Percentiles rank a stretch among this genome's conserved stretches.
These are phyloP conservation scores for Scophthalmus maximus DNA, from an alignment of 2,113 vertebrate genomes.

Conservation along the genomic window DNA sequence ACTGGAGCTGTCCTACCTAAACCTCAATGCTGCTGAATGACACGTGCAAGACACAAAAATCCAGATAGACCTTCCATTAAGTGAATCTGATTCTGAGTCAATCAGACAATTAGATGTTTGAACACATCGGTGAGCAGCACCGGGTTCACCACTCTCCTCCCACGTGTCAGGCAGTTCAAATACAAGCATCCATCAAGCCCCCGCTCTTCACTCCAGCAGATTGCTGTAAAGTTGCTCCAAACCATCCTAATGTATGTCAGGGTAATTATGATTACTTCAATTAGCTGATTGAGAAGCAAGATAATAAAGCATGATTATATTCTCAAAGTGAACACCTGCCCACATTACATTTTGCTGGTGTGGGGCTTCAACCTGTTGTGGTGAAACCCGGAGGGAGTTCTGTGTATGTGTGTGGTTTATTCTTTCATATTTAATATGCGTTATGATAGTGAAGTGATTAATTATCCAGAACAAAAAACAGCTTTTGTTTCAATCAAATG, in stretches of 20 bases:
- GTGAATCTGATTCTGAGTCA: constrained; percentile 7
- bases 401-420: constrained; percentile 10
- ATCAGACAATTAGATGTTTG: neutral
- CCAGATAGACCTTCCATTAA: neutral
- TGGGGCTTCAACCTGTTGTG: constrained; percentile 8
- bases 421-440: constrained; percentile 25
- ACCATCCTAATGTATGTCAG: neutral
- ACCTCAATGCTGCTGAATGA: neutral
- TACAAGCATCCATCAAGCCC: constrained; percentile 26
- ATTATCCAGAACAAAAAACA: constrained; percentile 1
- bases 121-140: neutral
- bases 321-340: constrained; percentile 32
- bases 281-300: constrained; percentile 25
- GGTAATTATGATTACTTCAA: constrained; percentile 26
- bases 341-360: constrained; percentile 13
- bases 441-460: constrained; percentile 16
- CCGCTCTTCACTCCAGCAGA: neutral
- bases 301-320: constrained; percentile 32
- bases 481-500: constrained; percentile 13
- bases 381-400: neutral
- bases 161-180: neutral
- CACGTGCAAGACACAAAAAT: too few species aligned
- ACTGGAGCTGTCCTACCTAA: too few species aligned
- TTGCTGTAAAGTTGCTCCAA: constrained; percentile 5
- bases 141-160: neutral